phyloP scores from a whole-genome alignment of 2,113 vertebrate genomes.

The Tamias sibiricus region DNA sequence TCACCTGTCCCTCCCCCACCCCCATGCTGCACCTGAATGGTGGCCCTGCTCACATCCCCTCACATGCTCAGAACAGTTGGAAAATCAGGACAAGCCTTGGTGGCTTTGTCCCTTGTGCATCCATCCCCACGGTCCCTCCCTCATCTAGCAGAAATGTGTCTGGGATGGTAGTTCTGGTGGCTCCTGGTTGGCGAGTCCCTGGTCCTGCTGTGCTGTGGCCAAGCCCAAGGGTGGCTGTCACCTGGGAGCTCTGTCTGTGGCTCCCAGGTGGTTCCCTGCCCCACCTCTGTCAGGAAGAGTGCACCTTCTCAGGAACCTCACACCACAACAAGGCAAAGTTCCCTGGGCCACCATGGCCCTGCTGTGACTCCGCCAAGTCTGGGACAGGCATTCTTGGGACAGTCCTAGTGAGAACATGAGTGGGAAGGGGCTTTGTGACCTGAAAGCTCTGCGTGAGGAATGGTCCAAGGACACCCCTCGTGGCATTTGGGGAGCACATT shows the following conservation, averaged over 20 bases:
- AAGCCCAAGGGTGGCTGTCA: neutral
- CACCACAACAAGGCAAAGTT: fast-evolving
- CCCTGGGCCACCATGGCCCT: neutral
- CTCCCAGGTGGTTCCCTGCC: fast-evolving
- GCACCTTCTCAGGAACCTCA: neutral
- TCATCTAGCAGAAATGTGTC: neutral
- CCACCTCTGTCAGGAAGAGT: neutral
- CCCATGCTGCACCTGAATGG: neutral
- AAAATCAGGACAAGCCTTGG: neutral
- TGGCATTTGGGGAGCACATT: fast-evolving
- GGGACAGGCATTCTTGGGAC: neutral
- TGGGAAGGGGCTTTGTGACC: neutral
- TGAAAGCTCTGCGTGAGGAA: neutral
- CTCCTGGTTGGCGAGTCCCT: neutral
- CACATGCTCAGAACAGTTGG: neutral
- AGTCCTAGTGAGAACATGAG: neutral
- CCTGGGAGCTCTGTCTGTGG: neutral
- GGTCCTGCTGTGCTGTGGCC: neutral
- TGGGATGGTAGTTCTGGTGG: neutral
- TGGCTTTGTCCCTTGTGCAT: neutral
- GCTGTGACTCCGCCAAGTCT: fast-evolving
- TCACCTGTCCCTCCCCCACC: neutral
- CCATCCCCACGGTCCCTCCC: fast-evolving
- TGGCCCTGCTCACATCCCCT: too few species aligned
- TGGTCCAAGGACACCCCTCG: neutral